A percentile compares a stretch with the other conserved stretches of the same genome.
Conservation (phyloP, 1,140 invertebrate genomes). For the Pemphigus obesinymphae region DNA sequence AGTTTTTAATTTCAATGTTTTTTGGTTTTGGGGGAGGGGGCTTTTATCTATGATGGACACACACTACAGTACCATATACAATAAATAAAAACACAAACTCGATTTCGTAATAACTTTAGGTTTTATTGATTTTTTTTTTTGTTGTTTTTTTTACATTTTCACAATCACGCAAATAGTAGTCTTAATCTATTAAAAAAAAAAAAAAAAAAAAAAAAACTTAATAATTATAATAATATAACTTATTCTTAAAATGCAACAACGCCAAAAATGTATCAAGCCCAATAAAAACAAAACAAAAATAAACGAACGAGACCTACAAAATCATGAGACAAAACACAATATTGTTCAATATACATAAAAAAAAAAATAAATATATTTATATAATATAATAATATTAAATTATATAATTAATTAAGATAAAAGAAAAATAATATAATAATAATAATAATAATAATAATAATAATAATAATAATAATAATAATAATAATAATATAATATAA, state of each 20-base stretch:
- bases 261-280: conserved; percentile 32
- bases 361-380: neutral
- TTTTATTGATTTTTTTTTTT: conserved; percentile 22
- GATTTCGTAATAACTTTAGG: conserved; percentile 14
- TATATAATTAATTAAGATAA: neutral
- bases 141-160: conserved; percentile 9
- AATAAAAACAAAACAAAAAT: conserved; percentile 31
- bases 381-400: neutral
- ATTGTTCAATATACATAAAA: conserved; percentile 19
- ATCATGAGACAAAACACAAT: neutral
- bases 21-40: too few species aligned
- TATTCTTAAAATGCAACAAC: conserved; percentile 38
- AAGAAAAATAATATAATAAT: neutral
- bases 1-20: too few species aligned
- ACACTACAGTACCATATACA: too few species aligned
- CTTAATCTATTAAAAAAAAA: conserved; percentile 27
- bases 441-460: neutral
- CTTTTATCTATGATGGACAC: too few species aligned
- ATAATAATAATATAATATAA: neutral
- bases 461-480: neutral
- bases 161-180: conserved; percentile 29
- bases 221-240: conserved; percentile 32
- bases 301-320: neutral
- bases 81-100: neutral
- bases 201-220: neutral